These are phyloP conservation scores for Drusus annulatus DNA, from an alignment of 1,140 invertebrate genomes.

Conservation along the genomic window DNA sequence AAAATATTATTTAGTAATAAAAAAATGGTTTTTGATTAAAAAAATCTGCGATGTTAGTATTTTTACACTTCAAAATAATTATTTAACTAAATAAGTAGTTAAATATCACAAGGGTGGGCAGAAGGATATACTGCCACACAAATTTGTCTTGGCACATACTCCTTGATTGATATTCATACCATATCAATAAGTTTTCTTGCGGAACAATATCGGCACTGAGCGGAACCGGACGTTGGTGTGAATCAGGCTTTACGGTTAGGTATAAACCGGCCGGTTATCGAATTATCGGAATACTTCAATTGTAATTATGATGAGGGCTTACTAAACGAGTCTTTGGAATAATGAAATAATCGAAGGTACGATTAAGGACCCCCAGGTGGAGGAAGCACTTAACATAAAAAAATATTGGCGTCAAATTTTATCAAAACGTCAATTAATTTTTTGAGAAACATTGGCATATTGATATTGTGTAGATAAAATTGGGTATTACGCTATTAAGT, in stretches of 20 bases:
- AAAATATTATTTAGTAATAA: too few relatives aligned
- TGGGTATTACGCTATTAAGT: not conserved
- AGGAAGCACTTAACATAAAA: not conserved
- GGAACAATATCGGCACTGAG: too few relatives aligned
- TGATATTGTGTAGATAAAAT: not conserved
- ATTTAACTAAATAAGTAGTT: too few relatives aligned
- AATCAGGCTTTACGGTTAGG: not conserved
- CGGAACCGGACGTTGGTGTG: too few relatives aligned
- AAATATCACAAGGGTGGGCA: too few relatives aligned
- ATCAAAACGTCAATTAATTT: not conserved
- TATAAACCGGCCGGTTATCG: not conserved
- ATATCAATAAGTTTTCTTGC: too few relatives aligned
- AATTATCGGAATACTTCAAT: not conserved
- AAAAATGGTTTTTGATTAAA: too few relatives aligned
- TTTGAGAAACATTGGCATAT: not conserved
- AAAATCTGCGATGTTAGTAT: too few relatives aligned
- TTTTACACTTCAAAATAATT: too few relatives aligned
- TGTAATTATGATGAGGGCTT: not conserved
- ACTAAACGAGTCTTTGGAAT: not conserved
- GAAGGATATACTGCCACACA: too few relatives aligned
- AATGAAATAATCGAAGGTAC: not conserved
- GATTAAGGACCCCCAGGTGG: not conserved
- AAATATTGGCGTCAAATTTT: not conserved
- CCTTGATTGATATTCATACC: too few relatives aligned
- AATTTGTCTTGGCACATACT: too few relatives aligned